Evolutionary conservation across 2,888 invertebrate species (phyloP).

Genomic region (Hyalella azteca): DNA sequence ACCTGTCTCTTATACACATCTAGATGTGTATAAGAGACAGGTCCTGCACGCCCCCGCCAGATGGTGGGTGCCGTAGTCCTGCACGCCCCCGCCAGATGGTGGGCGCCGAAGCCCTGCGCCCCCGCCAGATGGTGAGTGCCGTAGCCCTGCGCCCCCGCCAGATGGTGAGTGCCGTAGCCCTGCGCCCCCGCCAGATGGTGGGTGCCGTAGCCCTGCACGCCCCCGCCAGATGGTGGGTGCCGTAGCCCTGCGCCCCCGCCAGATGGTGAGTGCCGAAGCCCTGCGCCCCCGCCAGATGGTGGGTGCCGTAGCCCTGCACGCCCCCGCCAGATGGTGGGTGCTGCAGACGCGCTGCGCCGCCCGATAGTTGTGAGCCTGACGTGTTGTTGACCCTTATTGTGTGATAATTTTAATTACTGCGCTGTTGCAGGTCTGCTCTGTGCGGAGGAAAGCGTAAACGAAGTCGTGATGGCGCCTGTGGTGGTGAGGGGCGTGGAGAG

Average conservation of each 20-base stretch:
- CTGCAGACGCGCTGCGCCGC: background rate
- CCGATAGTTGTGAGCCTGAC: background rate
- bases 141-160: background rate
- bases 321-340: background rate
- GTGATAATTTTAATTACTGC: background rate
- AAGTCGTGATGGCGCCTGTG: conserved; percentile 23
- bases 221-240: conserved; percentile 9
- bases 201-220: conserved; percentile 38
- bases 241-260: conserved; percentile 4
- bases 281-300: conserved; percentile 14
- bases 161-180: conserved; percentile 28
- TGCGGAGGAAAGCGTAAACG: conserved; percentile 19
- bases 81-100: conserved; percentile 18
- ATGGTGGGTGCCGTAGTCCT: conserved; percentile 62
- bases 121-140: conserved; percentile 4
- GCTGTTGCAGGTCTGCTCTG: background rate
- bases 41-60: too few species aligned
- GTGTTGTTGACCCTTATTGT: background rate
- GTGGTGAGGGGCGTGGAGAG: background rate
- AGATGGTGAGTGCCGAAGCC: background rate
- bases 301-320: background rate
- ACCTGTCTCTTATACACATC: too few species aligned
- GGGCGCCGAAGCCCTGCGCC: background rate
- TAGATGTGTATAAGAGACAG: conserved; percentile 89
- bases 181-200: conserved; percentile 79